Conservation (phyloP, 2,113 vertebrate species). For the Mastomys coucha region DNA sequence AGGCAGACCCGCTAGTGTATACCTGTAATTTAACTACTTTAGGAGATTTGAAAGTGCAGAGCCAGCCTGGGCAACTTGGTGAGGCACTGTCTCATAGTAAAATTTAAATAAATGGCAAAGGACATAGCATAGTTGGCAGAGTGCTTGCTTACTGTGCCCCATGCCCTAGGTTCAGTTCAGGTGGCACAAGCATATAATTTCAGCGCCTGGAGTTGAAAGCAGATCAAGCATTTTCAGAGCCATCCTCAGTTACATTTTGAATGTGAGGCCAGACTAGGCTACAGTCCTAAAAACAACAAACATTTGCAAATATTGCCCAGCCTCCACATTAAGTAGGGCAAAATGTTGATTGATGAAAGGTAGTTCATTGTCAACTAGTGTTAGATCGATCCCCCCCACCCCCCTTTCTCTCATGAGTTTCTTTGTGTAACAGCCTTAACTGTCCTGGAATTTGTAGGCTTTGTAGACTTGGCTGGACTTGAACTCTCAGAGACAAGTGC, state of each 20-base stretch:
- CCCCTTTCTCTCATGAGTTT: no score
- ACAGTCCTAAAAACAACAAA: background rate
- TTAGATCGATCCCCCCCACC: background rate
- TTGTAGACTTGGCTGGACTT: background rate
- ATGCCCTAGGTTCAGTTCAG: background rate
- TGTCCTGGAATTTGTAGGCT: background rate
- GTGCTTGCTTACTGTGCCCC: background rate
- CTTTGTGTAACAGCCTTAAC: background rate
- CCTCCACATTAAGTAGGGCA: background rate
- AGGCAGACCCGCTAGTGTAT: background rate
- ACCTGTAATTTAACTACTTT: background rate
- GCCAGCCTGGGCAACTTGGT: background rate
- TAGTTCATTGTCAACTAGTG: background rate
- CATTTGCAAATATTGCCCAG: background rate
- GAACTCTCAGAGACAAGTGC: background rate
- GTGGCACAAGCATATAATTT: background rate
- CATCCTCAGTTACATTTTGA: background rate
- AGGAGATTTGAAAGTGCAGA: background rate
- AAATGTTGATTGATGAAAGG: constrained; percentile 34
- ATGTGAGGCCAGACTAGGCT: background rate
- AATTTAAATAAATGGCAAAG: background rate
- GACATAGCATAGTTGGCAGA: background rate
- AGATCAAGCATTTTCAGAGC: background rate
- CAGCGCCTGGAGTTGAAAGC: background rate
- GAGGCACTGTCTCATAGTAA: background rate